phyloP scores from a whole-genome alignment of 1,140 invertebrate genomes.

The Polyergus mexicanus region DNA sequence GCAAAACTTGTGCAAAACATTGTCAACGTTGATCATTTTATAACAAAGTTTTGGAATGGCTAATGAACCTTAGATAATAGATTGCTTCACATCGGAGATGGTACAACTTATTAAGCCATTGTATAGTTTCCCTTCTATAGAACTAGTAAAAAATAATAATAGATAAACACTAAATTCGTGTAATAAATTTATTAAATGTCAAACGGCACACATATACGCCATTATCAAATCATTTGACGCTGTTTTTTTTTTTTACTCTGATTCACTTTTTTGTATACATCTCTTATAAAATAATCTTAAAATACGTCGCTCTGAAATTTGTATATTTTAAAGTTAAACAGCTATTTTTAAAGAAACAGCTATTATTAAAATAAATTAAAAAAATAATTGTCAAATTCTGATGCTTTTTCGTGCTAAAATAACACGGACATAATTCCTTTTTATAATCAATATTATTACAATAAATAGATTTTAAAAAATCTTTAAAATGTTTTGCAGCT shows the following conservation, averaged over 20 bases:
- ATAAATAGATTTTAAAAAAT: neutral
- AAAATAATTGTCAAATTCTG: neutral
- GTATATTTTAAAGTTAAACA: neutral
- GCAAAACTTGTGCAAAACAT: slow-evolving; percentile 27
- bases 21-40: slow-evolving; percentile 24
- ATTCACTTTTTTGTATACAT: neutral
- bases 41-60: slow-evolving; percentile 39
- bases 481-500: neutral
- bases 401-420: neutral
- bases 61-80: slow-evolving; percentile 37
- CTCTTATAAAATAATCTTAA: neutral
- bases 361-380: neutral
- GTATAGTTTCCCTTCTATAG: neutral
- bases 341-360: neutral
- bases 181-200: slow-evolving; percentile 21
- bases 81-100: neutral
- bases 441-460: neutral
- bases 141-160: neutral
- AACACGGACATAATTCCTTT: neutral
- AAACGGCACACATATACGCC: neutral
- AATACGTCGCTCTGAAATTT: neutral
- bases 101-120: slow-evolving; percentile 27
- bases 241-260: neutral
- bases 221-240: neutral
- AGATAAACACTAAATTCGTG: slow-evolving; percentile 21